Percentiles rank a stretch among this genome's conserved stretches.
Evolutionary conservation across 2,797 vertebrate species (phyloP).

Genomic region (Pipistrellus kuhlii): DNA sequence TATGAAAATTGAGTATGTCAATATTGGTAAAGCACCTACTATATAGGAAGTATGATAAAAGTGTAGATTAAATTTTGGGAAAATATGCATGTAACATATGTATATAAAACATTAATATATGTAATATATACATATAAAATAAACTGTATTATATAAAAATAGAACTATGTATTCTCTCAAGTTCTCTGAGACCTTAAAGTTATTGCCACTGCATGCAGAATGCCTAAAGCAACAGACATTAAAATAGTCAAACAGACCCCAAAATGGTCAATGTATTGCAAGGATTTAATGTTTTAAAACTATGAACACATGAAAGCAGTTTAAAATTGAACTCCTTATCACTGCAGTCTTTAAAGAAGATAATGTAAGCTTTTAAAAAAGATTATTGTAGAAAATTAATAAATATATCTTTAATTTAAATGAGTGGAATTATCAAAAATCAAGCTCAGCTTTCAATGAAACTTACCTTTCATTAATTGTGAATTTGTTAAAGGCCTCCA

Average conservation of each 20-base stretch:
- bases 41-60: not conserved
- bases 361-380: not conserved
- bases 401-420: slow-evolving; percentile 36
- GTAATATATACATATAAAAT: not conserved
- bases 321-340: slow-evolving; percentile 26
- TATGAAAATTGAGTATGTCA: not conserved
- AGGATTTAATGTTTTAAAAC: slow-evolving; percentile 8
- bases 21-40: not conserved
- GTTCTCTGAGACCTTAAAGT: not conserved
- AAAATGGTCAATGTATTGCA: not conserved
- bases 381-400: slow-evolving; percentile 16
- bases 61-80: not conserved
- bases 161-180: not conserved
- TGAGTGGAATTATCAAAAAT: slow-evolving; percentile 28
- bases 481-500: slow-evolving; percentile 41
- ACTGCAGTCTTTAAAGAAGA: not conserved
- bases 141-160: not conserved
- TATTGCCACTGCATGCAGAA: not conserved
- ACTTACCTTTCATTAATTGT: slow-evolving; percentile 53
- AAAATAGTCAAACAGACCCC: not conserved
- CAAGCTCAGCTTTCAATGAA: slow-evolving; percentile 44
- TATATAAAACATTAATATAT: not conserved
- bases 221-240: not conserved
- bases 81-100: not conserved
- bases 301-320: not conserved